Conservation (phyloP, 2,888 invertebrate genomes). For the Acanthosoma haemorrhoidale region DNA sequence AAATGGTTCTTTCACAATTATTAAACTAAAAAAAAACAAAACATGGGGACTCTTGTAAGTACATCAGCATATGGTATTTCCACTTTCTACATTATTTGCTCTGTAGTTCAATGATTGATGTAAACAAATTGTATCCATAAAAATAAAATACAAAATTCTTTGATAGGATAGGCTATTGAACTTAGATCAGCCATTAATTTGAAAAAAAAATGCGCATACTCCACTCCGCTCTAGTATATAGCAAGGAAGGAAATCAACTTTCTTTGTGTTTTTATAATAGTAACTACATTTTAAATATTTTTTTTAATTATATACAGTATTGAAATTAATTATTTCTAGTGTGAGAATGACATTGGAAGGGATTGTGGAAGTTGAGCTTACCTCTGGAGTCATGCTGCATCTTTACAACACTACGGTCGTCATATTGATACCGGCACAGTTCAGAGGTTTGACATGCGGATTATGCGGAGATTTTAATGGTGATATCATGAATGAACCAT, state of each 20-base stretch:
- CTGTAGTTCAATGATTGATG: too few relatives aligned
- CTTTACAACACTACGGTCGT: slow-evolving; percentile 43
- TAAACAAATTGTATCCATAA: too few relatives aligned
- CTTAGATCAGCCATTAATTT: too few relatives aligned
- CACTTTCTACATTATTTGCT: too few relatives aligned
- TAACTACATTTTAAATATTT: neutral
- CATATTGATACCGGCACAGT: slow-evolving; percentile 41
- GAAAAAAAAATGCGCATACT: too few relatives aligned
- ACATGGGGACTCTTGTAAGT: too few relatives aligned
- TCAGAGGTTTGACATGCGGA: slow-evolving; percentile 43
- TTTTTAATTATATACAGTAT: neutral
- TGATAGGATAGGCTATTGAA: too few relatives aligned
- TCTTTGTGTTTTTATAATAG: neutral
- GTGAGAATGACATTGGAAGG: slow-evolving; percentile 40
- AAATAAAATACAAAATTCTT: too few relatives aligned
- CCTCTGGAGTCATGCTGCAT: slow-evolving; percentile 41
- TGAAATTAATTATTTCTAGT: slow-evolving; percentile 39
- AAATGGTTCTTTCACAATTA: too few relatives aligned
- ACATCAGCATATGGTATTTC: too few relatives aligned
- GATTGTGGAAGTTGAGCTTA: slow-evolving; percentile 42
- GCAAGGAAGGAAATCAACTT: neutral
- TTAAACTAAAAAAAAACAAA: too few relatives aligned
- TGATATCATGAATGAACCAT: slow-evolving; percentile 41
- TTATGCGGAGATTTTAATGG: slow-evolving; percentile 44
- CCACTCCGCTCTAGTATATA: too few relatives aligned